Evolutionary conservation across 2,113 vertebrate genomes (phyloP).

Genomic region (Rhinoderma darwinii): DNA sequence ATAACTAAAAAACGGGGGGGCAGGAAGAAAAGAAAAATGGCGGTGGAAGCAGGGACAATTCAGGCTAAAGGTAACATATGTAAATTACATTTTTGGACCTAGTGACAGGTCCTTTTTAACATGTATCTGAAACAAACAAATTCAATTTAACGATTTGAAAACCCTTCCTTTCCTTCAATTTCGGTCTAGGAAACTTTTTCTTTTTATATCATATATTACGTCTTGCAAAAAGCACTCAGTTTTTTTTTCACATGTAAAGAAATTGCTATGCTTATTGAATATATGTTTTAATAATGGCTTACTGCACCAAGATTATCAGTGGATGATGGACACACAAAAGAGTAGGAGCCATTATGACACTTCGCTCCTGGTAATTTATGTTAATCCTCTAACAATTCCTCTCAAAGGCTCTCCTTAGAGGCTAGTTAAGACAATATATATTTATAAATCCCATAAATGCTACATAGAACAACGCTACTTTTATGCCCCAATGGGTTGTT

Average conservation of each 20-base stretch:
- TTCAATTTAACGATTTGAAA: neutral
- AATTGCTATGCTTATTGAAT: constrained; percentile 23
- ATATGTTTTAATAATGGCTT: constrained; percentile 40
- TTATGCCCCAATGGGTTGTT: neutral
- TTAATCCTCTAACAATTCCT: constrained; percentile 29
- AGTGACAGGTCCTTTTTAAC: too few relatives aligned
- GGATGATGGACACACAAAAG: constrained; percentile 44
- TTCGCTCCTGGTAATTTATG: constrained; percentile 43
- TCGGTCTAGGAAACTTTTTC: neutral
- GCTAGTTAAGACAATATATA: constrained; percentile 34
- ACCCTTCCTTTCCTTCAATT: neutral
- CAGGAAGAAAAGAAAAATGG: too few relatives aligned
- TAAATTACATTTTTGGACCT: too few relatives aligned
- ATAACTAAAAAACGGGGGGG: too few relatives aligned
- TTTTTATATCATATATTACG: neutral
- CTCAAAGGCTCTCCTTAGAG: constrained; percentile 29
- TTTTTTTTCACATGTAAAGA: constrained; percentile 8
- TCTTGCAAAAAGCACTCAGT: neutral
- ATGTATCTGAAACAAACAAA: too few relatives aligned
- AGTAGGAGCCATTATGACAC: constrained; percentile 34
- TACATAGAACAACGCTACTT: neutral
- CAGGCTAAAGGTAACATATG: too few relatives aligned
- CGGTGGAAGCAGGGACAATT: too few relatives aligned
- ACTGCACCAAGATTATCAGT: constrained; percentile 22
- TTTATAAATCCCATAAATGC: constrained; percentile 14